Conservation (phyloP, 2,888 invertebrate species). For the Venustoraphidia nigricollis region DNA sequence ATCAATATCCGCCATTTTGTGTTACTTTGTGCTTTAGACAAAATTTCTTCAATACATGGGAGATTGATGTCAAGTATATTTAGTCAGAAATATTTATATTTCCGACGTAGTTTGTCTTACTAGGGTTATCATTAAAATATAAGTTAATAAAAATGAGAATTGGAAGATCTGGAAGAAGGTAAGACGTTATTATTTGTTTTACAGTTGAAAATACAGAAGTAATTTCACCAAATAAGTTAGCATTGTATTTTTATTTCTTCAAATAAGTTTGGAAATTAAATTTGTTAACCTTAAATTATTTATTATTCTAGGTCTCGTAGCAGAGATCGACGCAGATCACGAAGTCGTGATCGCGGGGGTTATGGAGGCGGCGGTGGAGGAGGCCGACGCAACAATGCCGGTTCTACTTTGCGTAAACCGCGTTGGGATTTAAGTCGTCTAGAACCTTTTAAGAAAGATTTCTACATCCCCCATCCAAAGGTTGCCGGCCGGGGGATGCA, state of each 20-base stretch:
- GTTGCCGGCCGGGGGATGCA: constrained; percentile 47
- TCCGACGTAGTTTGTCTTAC: too few species aligned
- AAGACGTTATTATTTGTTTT: constrained; percentile 6
- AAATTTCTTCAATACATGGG: too few species aligned
- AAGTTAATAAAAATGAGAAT: constrained; percentile 16
- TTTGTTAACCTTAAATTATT: background rate
- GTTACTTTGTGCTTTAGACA: too few species aligned
- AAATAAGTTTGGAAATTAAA: background rate
- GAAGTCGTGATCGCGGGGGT: constrained; percentile 37
- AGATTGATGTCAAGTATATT: too few species aligned
- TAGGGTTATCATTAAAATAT: too few species aligned
- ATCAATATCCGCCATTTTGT: too few species aligned
- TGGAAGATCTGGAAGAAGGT: constrained; percentile 23
- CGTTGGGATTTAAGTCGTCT: constrained; percentile 74
- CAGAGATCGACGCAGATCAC: constrained; percentile 37
- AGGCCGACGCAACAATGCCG: constrained; percentile 46
- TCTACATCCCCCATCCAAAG: constrained; percentile 71
- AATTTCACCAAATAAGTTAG: too few species aligned
- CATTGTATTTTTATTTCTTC: background rate
- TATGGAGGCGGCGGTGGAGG: constrained; percentile 32
- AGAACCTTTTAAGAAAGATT: constrained; percentile 84
- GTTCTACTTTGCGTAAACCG: constrained; percentile 66
- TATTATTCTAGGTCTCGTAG: constrained; percentile 28
- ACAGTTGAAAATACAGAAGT: background rate
- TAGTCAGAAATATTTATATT: too few species aligned